Evolutionary conservation across 1,140 invertebrate species (phyloP).

Genomic region (Panagrolaimus sp.): DNA sequence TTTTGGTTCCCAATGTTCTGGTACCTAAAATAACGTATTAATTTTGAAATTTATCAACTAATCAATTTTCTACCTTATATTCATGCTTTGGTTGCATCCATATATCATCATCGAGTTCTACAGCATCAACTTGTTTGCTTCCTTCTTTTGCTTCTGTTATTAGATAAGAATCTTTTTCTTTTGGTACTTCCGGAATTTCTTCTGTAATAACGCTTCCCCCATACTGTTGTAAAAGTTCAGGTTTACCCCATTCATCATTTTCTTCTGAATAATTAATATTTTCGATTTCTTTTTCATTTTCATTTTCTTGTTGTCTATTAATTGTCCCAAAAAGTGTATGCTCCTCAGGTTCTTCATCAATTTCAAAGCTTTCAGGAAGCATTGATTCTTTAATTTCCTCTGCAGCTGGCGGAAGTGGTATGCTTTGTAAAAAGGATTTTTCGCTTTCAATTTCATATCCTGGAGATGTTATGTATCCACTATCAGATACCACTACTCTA

Average conservation of each 20-base stretch:
- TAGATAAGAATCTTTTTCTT: not conserved
- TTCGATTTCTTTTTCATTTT: too few species aligned
- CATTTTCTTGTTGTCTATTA: not conserved
- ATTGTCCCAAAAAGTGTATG: not conserved
- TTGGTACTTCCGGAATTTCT: not conserved
- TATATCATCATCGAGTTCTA: constrained; percentile 36
- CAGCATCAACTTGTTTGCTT: not conserved
- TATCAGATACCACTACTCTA: not conserved
- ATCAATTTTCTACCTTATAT: constrained; percentile 19
- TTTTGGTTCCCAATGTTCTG: constrained; percentile 30
- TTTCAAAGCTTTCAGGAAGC: constrained; percentile 14
- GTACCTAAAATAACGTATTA: constrained; percentile 16
- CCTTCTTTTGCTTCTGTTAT: not conserved
- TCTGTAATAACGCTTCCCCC: not conserved
- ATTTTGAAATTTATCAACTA: not conserved
- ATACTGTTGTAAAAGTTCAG: not conserved
- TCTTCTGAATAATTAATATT: too few species aligned
- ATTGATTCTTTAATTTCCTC: constrained; percentile 4
- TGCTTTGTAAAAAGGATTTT: too few species aligned
- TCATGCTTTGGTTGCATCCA: constrained; percentile 44
- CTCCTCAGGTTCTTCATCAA: constrained; percentile 5
- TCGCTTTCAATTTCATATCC: too few species aligned
- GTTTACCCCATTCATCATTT: constrained; percentile 5
- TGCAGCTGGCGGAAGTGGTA: not conserved
- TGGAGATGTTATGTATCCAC: constrained; percentile 16